Conservation (phyloP, 1,140 invertebrate species). For the Rhopalosiphum maidis region DNA sequence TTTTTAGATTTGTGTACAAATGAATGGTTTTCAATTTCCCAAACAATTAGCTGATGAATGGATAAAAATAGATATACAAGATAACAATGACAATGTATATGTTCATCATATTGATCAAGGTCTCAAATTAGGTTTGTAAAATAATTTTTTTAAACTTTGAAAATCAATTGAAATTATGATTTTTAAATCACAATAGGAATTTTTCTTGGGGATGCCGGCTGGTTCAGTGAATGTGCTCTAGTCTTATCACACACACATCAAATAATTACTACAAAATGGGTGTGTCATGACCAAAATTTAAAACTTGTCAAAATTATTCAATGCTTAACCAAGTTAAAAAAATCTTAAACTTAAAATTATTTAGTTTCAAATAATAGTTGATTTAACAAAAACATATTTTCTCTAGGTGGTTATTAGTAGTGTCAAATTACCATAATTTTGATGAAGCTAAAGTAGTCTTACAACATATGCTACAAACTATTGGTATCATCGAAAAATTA, state of each 20-base stretch:
- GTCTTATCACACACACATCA: conserved; percentile 72
- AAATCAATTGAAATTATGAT: background rate
- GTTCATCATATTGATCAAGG: conserved; percentile 28
- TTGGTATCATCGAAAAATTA: background rate
- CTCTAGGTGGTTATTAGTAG: conserved; percentile 58
- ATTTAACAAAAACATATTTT: conserved; percentile 55
- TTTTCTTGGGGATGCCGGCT: conserved; percentile 86
- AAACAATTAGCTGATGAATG: conserved; percentile 27
- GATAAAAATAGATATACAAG: background rate
- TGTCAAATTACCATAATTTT: conserved; percentile 80
- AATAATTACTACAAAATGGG: conserved; percentile 67
- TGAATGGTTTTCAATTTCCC: conserved; percentile 48
- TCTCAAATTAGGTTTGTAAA: conserved; percentile 33
- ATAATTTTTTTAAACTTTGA: background rate
- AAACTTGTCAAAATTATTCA: conserved; percentile 75
- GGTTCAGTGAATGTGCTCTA: conserved; percentile 76
- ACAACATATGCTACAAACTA: background rate
- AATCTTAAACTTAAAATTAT: background rate
- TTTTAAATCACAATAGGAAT: conserved; percentile 67
- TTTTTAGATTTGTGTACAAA: conserved; percentile 48
- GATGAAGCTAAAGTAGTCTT: conserved; percentile 60
- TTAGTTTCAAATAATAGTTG: background rate
- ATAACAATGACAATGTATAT: background rate
- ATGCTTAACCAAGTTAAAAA: conserved; percentile 66
- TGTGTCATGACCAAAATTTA: conserved; percentile 64